Evolutionary conservation across 2,888 invertebrate species (phyloP), one percentile per base, ranked within the genome.

Genomic region (Dysmachus trigonus): DNA sequence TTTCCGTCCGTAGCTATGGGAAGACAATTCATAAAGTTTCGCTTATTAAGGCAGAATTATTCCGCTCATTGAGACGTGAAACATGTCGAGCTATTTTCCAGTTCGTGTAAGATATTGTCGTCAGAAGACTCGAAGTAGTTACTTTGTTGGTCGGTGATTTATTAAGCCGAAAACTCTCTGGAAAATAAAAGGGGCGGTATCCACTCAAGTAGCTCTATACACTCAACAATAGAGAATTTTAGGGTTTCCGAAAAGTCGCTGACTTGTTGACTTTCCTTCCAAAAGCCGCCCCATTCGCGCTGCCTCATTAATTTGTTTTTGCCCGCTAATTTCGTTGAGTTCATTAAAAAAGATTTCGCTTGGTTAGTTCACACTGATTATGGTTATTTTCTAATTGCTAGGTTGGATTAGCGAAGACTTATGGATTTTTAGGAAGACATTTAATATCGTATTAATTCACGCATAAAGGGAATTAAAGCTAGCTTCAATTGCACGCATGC

Each of bases 11-110:
- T 76, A 38, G 33, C 38, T 18, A 3, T 41, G 15, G 41, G 35
- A 76, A 76, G 76, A 76, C 35, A 76, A 76, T 76, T 76, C 38
- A 8, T 22, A 18, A 76, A 38, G 18, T 76, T 76, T 76, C 38
- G 41, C 22, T 76, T 38, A 76, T 76, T 38, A 38, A 33, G 38
- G 18, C 38, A 13, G 33, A 76, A 38, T 76, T 38, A 27, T 18
- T 76, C 33, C 38, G 15, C 22, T 18, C 33, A 76, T 76, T 76
- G 76, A 38, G 76, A 76, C 22, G 13, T 41, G 76, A 18, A 38
- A 33, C 76, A 76, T 76, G 33, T 38, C 41, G 22, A 38, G 38
- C 3, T 22, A 3, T 10, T 62, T 22, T 62, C 10, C 27, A 2
- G 3, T 7, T 62, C 0, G 18, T 62, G 10, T 62, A 62, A 62